Percentiles rank a stretch among this genome's conserved stretches.
These are phyloP conservation scores for Eretmochelys imbricata DNA, from an alignment of 2,113 vertebrate genomes.

Conservation along the genomic window DNA sequence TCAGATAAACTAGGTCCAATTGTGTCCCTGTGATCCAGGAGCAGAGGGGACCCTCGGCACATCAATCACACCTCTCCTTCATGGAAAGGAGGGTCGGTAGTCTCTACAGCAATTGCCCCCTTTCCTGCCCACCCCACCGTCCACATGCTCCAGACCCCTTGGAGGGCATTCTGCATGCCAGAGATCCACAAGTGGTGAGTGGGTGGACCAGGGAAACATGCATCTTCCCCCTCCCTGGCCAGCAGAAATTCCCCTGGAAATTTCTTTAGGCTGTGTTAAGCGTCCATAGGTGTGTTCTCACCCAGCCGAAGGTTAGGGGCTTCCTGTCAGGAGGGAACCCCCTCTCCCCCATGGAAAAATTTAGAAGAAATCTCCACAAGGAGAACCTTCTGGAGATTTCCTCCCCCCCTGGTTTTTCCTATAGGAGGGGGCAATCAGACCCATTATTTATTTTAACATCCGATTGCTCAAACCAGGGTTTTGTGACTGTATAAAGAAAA, in stretches of 20 bases:
- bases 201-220: neutral
- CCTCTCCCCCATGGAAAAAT: neutral
- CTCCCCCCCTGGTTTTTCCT: slow-evolving; percentile 44
- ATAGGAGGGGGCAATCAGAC: slow-evolving; percentile 12
- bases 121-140: neutral
- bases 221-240: neutral
- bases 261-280: neutral
- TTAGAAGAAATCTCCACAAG: neutral
- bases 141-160: neutral
- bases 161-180: neutral
- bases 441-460: slow-evolving; percentile 60
- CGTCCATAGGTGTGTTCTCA: neutral
- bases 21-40: neutral
- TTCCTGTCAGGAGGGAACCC: neutral
- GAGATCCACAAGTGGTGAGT: neutral
- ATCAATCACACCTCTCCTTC: neutral
- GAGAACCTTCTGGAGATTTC: slow-evolving; percentile 38
- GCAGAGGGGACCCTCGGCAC: neutral
- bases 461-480: slow-evolving; percentile 47
- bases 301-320: neutral
- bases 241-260: neutral
- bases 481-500: slow-evolving; percentile 64
- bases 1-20: neutral
- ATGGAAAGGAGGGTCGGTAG: accelerated
- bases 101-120: neutral